phyloP scores from a whole-genome alignment of 2,797 vertebrate genomes.

The Syngnathus acus region DNA sequence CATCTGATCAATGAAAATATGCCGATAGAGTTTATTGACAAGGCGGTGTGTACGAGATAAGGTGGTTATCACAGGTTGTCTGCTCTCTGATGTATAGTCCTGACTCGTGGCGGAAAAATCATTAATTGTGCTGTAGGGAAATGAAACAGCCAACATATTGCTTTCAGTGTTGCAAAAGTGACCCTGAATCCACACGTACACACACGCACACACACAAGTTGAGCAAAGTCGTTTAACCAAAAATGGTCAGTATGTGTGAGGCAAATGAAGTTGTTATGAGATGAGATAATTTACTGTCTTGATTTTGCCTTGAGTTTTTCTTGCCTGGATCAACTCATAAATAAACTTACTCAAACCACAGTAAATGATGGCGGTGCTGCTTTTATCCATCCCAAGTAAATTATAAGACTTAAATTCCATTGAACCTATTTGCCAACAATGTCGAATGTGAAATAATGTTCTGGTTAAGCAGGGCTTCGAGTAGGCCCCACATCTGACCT shows the following conservation, averaged over 20 bases:
- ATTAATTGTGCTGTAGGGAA: slow-evolving; percentile 37
- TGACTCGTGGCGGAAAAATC: slow-evolving; percentile 32
- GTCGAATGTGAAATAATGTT: neutral
- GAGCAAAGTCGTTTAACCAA: neutral
- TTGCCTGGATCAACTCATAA: no score
- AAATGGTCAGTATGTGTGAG: neutral
- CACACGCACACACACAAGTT: slow-evolving; percentile 4
- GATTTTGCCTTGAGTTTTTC: no score
- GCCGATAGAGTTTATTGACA: slow-evolving; percentile 32
- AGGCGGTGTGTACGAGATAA: slow-evolving; percentile 36
- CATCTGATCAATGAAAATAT: slow-evolving; percentile 38
- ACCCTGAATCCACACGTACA: slow-evolving; percentile 10
- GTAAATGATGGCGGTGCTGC: no score
- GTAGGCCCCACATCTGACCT: slow-evolving; percentile 51
- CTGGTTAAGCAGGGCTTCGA: slow-evolving; percentile 12
- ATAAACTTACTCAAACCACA: no score
- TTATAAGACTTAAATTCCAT: neutral
- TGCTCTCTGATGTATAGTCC: slow-evolving; percentile 35
- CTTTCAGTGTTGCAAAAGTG: neutral
- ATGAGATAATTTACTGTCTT: neutral
- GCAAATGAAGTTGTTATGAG: neutral
- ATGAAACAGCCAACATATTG: slow-evolving; percentile 9
- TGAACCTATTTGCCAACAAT: neutral
- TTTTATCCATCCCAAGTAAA: no score
- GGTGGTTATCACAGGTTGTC: slow-evolving; percentile 31